phyloP scores from a whole-genome alignment of 2,797 vertebrate species.

The Steatocranus sp. region DNA sequence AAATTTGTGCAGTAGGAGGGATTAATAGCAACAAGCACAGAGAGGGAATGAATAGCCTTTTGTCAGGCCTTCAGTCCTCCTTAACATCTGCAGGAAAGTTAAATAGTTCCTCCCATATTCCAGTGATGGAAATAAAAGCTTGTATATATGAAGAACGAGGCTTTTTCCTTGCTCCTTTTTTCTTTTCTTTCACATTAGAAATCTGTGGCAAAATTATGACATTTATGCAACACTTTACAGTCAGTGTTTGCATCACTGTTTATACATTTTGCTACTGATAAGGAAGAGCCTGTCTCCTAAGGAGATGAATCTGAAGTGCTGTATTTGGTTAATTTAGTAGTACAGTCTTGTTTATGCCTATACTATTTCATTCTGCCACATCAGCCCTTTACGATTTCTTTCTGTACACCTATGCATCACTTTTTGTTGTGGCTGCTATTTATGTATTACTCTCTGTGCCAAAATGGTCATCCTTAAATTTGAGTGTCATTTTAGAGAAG shows the following conservation, averaged over 20 bases:
- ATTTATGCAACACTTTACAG: neutral
- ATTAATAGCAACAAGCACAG: neutral
- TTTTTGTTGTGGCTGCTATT: neutral
- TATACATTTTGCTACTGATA: fast-evolving
- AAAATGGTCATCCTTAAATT: neutral
- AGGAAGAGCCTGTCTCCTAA: neutral
- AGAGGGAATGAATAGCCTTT: conserved; percentile 31
- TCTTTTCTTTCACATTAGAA: neutral
- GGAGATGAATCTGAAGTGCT: neutral
- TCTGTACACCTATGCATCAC: neutral
- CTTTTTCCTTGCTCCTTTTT: neutral
- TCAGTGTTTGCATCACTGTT: neutral
- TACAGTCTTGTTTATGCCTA: neutral
- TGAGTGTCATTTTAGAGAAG: neutral
- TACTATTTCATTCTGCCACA: neutral
- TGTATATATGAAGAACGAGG: neutral
- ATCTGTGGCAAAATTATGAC: neutral
- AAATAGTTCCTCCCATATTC: neutral
- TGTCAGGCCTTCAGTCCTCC: neutral
- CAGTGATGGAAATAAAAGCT: neutral
- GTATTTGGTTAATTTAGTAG: neutral
- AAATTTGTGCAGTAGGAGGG: conserved; percentile 1
- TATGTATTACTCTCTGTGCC: neutral
- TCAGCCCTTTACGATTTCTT: neutral
- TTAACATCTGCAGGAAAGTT: conserved; percentile 21